Evolutionary conservation across 2,113 vertebrate genomes (phyloP).

Genomic region (Emydura subglobosa): DNA sequence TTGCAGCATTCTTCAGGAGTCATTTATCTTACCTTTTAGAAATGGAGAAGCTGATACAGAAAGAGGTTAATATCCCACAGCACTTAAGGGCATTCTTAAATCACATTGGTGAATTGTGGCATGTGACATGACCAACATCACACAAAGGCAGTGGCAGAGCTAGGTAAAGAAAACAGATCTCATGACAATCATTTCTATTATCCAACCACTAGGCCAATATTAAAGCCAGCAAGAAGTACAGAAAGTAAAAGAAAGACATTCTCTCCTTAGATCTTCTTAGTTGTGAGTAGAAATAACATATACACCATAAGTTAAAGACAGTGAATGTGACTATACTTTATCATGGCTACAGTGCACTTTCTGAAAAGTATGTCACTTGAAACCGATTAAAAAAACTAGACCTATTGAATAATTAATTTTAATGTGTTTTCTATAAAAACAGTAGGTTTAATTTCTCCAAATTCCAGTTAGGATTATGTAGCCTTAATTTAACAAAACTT

Average conservation of each 20-base stretch:
- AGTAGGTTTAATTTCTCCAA: constrained; percentile 31
- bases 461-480: neutral
- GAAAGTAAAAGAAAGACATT: neutral
- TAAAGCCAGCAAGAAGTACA: neutral
- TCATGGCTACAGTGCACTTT: neutral
- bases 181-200: neutral
- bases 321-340: neutral
- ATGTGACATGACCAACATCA: neutral
- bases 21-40: neutral
- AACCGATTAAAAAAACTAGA: constrained; percentile 10
- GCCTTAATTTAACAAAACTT: constrained; percentile 43
- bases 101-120: neutral
- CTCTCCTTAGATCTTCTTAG: neutral
- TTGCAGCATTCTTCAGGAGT: neutral
- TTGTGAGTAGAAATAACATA: neutral
- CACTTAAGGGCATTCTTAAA: neutral
- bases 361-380: constrained; percentile 14
- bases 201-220: neutral
- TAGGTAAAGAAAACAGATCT: neutral
- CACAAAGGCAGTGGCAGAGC: neutral
- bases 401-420: constrained; percentile 28
- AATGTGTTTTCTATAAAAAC: constrained; percentile 8
- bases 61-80: neutral
- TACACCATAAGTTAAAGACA: neutral
- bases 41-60: neutral